Percentiles rank a stretch among this genome's conserved stretches.
Evolutionary conservation across 2,888 invertebrate species (phyloP).

Genomic region (Acanthosepion lycidas): DNA sequence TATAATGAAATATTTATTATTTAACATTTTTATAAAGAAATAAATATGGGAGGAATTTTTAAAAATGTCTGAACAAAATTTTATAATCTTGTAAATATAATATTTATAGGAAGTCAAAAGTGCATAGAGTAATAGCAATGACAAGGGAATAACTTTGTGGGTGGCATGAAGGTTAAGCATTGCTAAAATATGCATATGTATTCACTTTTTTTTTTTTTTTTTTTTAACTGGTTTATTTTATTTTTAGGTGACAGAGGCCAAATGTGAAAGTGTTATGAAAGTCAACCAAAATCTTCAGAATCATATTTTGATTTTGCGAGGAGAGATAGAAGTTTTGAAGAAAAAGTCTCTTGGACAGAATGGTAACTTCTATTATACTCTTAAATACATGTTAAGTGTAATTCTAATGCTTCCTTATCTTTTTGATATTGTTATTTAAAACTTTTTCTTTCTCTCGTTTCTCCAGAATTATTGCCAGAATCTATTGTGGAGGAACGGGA

Average conservation of each 20-base stretch:
- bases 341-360: conserved; percentile 48
- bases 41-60: too few species aligned
- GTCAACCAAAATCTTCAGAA: conserved; percentile 65
- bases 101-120: too few species aligned
- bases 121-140: too few species aligned
- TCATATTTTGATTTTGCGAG: conserved; percentile 60
- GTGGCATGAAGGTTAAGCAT: too few species aligned
- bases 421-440: neutral
- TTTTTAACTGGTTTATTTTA: too few species aligned
- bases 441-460: neutral
- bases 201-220: neutral
- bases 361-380: conserved; percentile 45
- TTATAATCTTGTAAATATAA: too few species aligned
- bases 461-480: conserved; percentile 39
- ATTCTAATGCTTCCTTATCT: neutral
- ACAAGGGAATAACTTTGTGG: too few species aligned
- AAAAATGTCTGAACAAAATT: too few species aligned
- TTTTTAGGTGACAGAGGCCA: conserved; percentile 63
- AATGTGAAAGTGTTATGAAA: conserved; percentile 58
- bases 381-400: neutral
- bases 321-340: conserved; percentile 59
- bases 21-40: too few species aligned
- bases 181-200: neutral
- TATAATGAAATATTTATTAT: too few species aligned
- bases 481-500: neutral